These are phyloP conservation scores for Microtus ochrogaster DNA, from an alignment of 2,113 vertebrate species.

Conservation along the genomic window DNA sequence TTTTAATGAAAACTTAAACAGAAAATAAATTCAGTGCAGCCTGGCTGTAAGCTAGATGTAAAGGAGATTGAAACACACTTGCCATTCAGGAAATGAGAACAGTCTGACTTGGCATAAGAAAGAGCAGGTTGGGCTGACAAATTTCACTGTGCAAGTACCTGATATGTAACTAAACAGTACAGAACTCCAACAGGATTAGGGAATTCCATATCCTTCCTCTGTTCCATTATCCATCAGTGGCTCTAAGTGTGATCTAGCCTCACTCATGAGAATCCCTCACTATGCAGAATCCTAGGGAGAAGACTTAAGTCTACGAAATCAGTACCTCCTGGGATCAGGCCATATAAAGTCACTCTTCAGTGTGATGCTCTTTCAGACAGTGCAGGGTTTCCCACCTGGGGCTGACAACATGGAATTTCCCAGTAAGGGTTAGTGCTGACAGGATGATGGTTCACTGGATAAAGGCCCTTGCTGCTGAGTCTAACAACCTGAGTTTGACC, in stretches of 20 bases:
- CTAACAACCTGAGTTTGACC: background rate
- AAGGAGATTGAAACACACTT: background rate
- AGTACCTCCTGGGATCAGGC: background rate
- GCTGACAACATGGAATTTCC: background rate
- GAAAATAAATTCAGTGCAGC: background rate
- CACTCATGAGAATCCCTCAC: background rate
- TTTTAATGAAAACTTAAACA: background rate
- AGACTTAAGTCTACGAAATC: background rate
- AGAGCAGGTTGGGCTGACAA: background rate
- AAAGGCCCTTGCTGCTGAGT: background rate
- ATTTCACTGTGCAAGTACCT: background rate
- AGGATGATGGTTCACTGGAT: too few relatives aligned
- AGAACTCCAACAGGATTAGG: fast-evolving
- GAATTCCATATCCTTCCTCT: background rate
- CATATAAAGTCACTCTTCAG: background rate
- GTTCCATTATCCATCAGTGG: background rate
- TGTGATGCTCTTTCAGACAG: background rate
- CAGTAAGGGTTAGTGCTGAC: background rate
- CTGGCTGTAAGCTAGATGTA: background rate
- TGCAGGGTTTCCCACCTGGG: background rate
- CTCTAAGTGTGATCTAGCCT: background rate
- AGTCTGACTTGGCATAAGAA: background rate
- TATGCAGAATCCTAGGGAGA: background rate
- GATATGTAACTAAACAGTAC: fast-evolving
- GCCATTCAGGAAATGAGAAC: background rate